Evolutionary conservation across 2,113 vertebrate species (phyloP).

Genomic region (Python bivittatus): DNA sequence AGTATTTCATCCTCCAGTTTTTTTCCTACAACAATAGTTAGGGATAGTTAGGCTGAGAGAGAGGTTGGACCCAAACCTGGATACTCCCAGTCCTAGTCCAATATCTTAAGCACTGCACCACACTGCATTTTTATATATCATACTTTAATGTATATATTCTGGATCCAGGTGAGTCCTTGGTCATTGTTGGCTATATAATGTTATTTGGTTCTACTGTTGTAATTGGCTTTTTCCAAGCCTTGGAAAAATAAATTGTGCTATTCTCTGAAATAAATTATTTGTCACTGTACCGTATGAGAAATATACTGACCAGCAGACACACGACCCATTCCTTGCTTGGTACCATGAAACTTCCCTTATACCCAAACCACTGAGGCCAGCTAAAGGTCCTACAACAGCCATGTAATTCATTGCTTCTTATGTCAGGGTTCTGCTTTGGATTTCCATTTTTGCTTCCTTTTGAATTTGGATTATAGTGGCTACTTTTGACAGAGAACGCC

Average conservation of each 20-base stretch:
- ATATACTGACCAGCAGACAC: neutral
- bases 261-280: neutral
- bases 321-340: neutral
- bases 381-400: neutral
- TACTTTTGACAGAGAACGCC: neutral
- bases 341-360: neutral
- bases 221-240: neutral
- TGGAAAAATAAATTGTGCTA: neutral
- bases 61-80: neutral
- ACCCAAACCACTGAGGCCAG: neutral
- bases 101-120: neutral
- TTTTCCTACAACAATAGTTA: neutral
- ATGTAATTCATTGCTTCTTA: neutral
- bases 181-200: neutral
- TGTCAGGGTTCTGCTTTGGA: neutral
- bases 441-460: neutral
- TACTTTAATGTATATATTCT: neutral
- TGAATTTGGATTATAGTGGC: neutral
- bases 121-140: neutral
- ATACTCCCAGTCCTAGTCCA: neutral
- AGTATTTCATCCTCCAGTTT: neutral
- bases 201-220: neutral
- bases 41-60: neutral
- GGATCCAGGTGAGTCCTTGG: neutral
- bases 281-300: neutral